Percentiles rank a stretch among this genome's conserved stretches.
phyloP scores from a whole-genome alignment of 2,797 vertebrate genomes.

The Eulemur albifrons region DNA sequence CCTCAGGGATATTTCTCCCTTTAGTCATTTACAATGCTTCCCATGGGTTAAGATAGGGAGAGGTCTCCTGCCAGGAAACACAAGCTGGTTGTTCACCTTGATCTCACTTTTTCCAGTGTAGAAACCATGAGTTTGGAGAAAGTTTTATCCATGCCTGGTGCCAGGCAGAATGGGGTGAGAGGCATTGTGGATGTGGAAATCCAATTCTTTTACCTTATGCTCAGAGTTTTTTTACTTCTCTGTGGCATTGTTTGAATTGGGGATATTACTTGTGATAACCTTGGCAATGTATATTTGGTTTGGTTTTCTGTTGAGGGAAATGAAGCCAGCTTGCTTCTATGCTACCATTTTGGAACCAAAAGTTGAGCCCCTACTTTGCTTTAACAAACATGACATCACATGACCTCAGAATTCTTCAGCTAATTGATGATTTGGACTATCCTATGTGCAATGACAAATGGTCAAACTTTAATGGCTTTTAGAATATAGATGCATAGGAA shows the following conservation, averaged over 20 bases:
- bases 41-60: background rate
- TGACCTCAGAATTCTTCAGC: background rate
- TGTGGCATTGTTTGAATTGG: background rate
- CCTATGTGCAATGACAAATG: background rate
- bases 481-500: background rate
- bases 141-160: too few species aligned
- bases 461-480: background rate
- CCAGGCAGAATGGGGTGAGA: background rate
- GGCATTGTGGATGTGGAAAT: background rate
- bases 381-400: background rate
- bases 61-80: background rate
- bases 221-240: background rate
- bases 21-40: background rate
- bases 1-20: background rate
- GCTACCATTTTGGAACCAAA: background rate
- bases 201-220: background rate
- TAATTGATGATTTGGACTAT: background rate
- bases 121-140: too few species aligned
- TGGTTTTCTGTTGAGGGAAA: background rate
- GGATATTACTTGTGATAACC: background rate
- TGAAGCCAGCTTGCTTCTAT: background rate
- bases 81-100: background rate
- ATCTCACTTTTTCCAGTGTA: too few species aligned
- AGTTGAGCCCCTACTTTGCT: background rate
- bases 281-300: background rate